Evolutionary conservation across 1,140 invertebrate species (phyloP).

Genomic region (Conus betulinus): DNA sequence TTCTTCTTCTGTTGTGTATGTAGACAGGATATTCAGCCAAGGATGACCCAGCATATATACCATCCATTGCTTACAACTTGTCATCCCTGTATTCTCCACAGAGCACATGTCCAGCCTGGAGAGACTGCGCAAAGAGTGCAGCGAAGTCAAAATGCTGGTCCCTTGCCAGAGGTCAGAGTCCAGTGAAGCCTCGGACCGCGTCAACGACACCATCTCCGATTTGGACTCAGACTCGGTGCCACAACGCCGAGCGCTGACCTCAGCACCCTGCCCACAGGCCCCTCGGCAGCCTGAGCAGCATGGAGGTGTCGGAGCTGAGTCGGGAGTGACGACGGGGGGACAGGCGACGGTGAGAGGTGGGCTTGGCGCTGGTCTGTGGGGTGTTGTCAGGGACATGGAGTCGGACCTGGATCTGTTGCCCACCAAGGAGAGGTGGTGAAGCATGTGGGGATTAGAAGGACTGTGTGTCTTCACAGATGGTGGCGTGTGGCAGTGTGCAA

Average conservation of each 20-base stretch:
- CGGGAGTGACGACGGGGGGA: background rate
- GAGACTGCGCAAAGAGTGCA: slow-evolving; percentile 64
- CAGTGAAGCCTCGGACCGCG: slow-evolving; percentile 41
- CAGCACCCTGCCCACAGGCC: slow-evolving; percentile 39
- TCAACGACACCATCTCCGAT: slow-evolving; percentile 41
- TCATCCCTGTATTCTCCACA: slow-evolving; percentile 14
- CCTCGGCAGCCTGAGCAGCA: background rate
- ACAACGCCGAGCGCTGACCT: slow-evolving; percentile 16
- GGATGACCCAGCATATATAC: too few species aligned
- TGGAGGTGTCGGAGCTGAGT: background rate
- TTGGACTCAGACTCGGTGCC: slow-evolving; percentile 48
- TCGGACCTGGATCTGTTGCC: slow-evolving; percentile 67
- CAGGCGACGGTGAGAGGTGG: background rate
- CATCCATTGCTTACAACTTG: background rate
- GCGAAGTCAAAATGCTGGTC: slow-evolving; percentile 64
- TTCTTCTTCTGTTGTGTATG: too few species aligned
- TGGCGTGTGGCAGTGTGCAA: background rate
- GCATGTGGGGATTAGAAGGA: background rate
- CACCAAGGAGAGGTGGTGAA: slow-evolving; percentile 60
- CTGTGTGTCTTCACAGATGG: background rate
- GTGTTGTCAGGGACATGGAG: slow-evolving; percentile 42
- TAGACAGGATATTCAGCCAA: too few species aligned
- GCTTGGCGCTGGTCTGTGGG: background rate
- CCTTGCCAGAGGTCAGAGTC: slow-evolving; percentile 54
- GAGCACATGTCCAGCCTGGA: slow-evolving; percentile 59